Evolutionary conservation across 2,113 vertebrate species (phyloP).

Genomic region (Pavo muticus): DNA sequence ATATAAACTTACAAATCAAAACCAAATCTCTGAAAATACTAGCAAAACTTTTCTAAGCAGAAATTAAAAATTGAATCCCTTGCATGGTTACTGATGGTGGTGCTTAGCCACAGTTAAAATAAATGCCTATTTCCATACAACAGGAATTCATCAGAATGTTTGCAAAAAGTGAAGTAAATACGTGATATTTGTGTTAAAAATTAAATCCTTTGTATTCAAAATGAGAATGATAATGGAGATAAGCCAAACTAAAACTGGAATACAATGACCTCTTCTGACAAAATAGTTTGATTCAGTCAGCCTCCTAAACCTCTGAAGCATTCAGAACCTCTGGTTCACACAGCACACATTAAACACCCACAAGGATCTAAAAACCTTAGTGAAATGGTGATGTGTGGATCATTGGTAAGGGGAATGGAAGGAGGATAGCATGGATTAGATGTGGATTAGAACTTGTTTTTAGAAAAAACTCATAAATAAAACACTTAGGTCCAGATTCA

Average conservation of each 20-base stretch:
- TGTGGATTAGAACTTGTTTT: constrained; percentile 63
- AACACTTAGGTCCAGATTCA: constrained; percentile 54
- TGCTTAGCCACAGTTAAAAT: neutral
- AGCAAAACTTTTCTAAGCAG: neutral
- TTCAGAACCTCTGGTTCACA: neutral
- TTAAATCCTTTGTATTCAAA: neutral
- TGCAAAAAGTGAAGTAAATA: neutral
- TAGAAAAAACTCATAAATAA: constrained; percentile 69
- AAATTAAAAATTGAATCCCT: neutral
- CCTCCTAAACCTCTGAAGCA: neutral
- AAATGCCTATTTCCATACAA: neutral
- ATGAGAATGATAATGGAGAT: neutral
- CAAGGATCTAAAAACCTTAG: neutral
- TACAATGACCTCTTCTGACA: neutral
- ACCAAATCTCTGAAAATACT: neutral
- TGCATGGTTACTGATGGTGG: neutral
- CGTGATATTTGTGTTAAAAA: neutral
- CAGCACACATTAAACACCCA: neutral
- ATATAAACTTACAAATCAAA: neutral
- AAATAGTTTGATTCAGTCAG: neutral
- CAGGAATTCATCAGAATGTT: neutral
- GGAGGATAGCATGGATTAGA: constrained; percentile 53
- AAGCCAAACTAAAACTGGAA: neutral
- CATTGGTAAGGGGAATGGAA: neutral
- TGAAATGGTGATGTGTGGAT: neutral